Conservation (phyloP, 2,113 vertebrate genomes). For the Elephas maximus region DNA sequence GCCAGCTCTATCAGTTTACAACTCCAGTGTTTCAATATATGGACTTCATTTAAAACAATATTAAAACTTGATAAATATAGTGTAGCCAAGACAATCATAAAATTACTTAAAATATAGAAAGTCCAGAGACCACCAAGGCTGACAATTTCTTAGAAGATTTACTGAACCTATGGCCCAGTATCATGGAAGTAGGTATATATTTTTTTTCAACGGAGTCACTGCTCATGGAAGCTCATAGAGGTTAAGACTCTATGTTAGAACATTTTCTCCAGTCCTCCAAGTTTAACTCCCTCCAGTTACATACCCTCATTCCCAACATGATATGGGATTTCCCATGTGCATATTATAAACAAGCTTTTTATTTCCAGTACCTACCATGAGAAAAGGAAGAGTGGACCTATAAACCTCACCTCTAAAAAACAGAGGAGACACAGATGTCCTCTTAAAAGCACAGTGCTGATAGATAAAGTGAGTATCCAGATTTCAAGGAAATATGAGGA, state of each 20-base stretch:
- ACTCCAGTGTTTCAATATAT: not conserved
- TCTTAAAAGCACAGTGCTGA: not conserved
- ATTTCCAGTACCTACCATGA: not conserved
- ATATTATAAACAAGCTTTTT: not conserved
- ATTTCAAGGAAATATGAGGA: not conserved
- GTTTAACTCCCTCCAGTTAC: not conserved
- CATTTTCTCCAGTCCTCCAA: not conserved
- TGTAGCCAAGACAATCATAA: conserved; percentile 7
- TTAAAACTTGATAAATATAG: not conserved
- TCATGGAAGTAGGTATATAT: not conserved
- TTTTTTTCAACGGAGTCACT: not conserved
- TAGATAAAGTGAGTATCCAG: not conserved
- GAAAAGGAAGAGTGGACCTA: not conserved
- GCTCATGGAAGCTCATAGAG: not conserved
- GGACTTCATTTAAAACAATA: conserved; percentile 1
- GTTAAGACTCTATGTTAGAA: conserved; percentile 19
- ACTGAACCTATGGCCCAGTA: not conserved
- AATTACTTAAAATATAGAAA: conserved; percentile 39
- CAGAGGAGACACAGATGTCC: not conserved
- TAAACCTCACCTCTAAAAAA: not conserved
- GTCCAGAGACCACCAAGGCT: not conserved
- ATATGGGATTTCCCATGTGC: not conserved
- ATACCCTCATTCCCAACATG: not conserved
- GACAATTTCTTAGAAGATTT: not conserved
- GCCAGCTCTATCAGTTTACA: conserved; percentile 3